A percentile compares a stretch with the other conserved stretches of the same genome.
Conservation (phyloP, 2,113 vertebrate species). For the Sceloporus tristichus region DNA sequence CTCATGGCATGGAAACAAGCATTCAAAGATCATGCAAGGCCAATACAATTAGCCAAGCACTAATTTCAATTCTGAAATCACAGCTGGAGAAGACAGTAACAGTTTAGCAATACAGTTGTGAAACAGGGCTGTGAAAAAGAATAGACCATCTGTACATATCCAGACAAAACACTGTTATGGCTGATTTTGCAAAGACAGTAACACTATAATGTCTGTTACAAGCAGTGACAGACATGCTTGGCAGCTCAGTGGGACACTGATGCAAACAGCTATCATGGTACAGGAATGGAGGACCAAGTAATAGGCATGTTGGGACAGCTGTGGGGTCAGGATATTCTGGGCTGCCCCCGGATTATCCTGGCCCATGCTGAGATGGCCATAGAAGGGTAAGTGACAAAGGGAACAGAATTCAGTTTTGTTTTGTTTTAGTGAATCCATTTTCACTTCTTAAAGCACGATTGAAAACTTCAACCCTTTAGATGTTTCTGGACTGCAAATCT, state of each 20-base stretch:
- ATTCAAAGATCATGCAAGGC: neutral
- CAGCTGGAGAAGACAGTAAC: neutral
- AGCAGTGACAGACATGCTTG: too few species aligned
- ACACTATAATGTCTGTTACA: neutral
- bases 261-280: too few species aligned
- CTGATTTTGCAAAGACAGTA: neutral
- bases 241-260: too few species aligned
- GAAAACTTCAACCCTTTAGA: too few species aligned
- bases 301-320: too few species aligned
- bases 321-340: too few species aligned
- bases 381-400: neutral
- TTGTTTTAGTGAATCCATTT: neutral
- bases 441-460: neutral
- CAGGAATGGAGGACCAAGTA: too few species aligned
- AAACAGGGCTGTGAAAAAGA: neutral
- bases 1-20: neutral
- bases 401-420: neutral
- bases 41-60: accelerated
- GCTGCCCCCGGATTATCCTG: too few species aligned
- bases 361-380: neutral
- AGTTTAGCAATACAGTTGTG: neutral
- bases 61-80: too few species aligned
- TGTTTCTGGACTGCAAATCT: too few species aligned
- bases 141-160: accelerated
- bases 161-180: neutral